Percentiles rank a stretch among this genome's conserved stretches.
phyloP scores from a whole-genome alignment of 2,113 vertebrate species.

The Xerus inauris region DNA sequence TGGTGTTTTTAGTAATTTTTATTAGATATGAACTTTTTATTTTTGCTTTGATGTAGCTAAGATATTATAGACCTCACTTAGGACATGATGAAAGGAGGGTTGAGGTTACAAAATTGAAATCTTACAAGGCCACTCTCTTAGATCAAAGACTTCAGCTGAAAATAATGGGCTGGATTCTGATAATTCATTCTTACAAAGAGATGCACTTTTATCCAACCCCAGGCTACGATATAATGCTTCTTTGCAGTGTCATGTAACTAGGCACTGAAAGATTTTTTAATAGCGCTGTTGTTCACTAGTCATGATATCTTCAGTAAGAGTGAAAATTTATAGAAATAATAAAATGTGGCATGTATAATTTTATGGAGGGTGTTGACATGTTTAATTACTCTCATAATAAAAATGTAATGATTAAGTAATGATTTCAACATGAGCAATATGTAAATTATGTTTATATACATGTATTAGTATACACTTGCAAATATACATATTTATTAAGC shows the following conservation, averaged over 20 bases:
- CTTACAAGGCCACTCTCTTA: slow-evolving; percentile 70
- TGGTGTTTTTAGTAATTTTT: slow-evolving; percentile 74
- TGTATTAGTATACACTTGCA: not conserved
- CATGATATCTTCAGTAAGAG: slow-evolving; percentile 31
- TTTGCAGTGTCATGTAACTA: slow-evolving; percentile 58
- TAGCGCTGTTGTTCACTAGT: slow-evolving; percentile 64
- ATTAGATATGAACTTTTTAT: slow-evolving; percentile 73
- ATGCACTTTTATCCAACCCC: slow-evolving; percentile 72
- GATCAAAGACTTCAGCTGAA: slow-evolving; percentile 83
- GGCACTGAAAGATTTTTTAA: slow-evolving; percentile 63
- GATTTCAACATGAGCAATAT: slow-evolving; percentile 8
- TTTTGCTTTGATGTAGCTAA: slow-evolving; percentile 79
- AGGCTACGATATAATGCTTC: slow-evolving; percentile 63
- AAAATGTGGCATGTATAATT: not conserved
- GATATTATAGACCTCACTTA: slow-evolving; percentile 79
- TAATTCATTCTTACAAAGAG: slow-evolving; percentile 73
- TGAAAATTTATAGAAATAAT: slow-evolving; percentile 30
- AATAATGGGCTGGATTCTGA: slow-evolving; percentile 71
- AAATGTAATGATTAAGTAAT: slow-evolving; percentile 17
- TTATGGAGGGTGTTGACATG: not conserved
- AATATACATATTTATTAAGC: not conserved
- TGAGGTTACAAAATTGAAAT: slow-evolving; percentile 80
- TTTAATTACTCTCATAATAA: not conserved
- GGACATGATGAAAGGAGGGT: slow-evolving; percentile 82
- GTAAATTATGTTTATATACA: slow-evolving; percentile 30